Base-by-base conservation (phyloP, 2,888 invertebrate genomes). In the Leucozona laternaria region DNA sequence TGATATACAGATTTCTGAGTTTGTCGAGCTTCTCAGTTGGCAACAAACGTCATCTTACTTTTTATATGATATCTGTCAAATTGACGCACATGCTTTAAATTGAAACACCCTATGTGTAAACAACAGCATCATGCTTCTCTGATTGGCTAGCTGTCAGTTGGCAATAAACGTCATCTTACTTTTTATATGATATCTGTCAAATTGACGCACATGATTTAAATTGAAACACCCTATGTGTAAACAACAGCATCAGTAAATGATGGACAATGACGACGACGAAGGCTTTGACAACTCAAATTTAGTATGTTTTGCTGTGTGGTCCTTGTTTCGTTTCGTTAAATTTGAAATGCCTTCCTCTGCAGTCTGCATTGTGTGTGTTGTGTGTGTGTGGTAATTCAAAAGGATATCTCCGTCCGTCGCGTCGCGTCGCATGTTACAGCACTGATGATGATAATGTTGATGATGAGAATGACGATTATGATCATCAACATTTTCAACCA, bases 331-430 rank as follows among this genome's bases (percentile, higher is more conserved):
- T 68, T 71, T 75, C 25, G 62, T 75, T 31, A 68, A 73, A 68
- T 43, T 79, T 75, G 31, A 48, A 62, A 70, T 55, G 45, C 68
- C 43, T 57, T 15, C 37, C 28, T 20, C 8, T 31, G 7, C 6
- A 31, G 31, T 7, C 20, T 31, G 53, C 22, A 40, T 6, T 20
- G 17, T 11, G 53, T 62, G 43, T 15, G 11, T 11, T n/a, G 11
- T 17, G 34, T 37, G 45, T 22, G 31, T 13, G n/a, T 6, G 11
- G n/a, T 13, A 25, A n/a, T 43, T 72, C 66, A 78, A 78, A 72
- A 73, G 81, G 60, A 73, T 83, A 73, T 73, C 60, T 37, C 43
- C 72, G 64, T 81, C 81, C 66, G 64, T 81, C 76, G n/a, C n/a
- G n/a, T n/a, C n/a, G n/a, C n/a, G n/a, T n/a, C n/a, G n/a, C n/a